phyloP scores from a whole-genome alignment of 2,888 invertebrate genomes.

The Eurytoma californica region DNA sequence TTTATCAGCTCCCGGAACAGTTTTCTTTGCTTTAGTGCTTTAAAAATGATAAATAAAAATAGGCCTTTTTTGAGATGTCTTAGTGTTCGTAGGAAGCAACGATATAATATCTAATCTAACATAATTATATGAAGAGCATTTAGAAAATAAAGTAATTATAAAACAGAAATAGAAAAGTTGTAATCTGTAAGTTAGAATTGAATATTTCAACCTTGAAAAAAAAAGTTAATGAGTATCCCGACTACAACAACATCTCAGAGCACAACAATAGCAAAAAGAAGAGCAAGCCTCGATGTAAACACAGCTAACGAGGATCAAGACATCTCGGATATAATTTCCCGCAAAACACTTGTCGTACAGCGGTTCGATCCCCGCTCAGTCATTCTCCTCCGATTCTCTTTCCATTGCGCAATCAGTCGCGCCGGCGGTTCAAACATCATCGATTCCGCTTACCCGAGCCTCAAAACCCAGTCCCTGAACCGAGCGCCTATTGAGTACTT shows the following conservation, averaged over 20 bases:
- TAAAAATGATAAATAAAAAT: too few relatives aligned
- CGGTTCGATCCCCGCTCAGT: background rate
- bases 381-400: background rate
- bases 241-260: background rate
- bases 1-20: too few relatives aligned
- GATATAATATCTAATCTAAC: too few relatives aligned
- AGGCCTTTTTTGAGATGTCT: too few relatives aligned
- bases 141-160: too few relatives aligned
- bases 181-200: too few relatives aligned
- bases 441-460: conserved; percentile 26
- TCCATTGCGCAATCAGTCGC: conserved; percentile 29
- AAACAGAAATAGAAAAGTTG: too few relatives aligned
- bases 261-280: conserved; percentile 10
- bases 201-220: too few relatives aligned
- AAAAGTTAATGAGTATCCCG: conserved; percentile 4
- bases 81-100: too few relatives aligned
- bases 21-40: too few relatives aligned
- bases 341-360: conserved; percentile 48
- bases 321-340: conserved; percentile 42
- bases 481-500: background rate
- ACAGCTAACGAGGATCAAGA: conserved; percentile 41
- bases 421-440: conserved; percentile 37
- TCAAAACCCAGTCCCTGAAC: background rate
- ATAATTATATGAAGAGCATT: too few relatives aligned
- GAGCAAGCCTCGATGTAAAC: conserved; percentile 41